Base-by-base conservation (phyloP, 2,888 invertebrate genomes). In the Ferrisia virgata region DNA sequence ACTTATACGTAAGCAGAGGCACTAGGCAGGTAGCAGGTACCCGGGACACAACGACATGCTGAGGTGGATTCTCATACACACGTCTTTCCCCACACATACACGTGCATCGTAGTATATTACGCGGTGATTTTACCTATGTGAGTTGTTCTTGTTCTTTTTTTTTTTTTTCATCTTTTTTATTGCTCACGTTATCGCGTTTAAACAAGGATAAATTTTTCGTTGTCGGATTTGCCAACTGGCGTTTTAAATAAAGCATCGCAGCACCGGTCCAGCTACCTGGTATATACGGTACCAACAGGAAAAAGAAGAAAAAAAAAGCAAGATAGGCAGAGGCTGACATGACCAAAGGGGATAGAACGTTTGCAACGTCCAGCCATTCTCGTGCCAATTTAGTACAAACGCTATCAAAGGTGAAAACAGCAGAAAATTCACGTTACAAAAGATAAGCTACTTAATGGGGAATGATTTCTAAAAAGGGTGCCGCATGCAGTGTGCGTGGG, bases 381-480 rank as follows among this genome's bases (percentile, higher is more conserved):
- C 58, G 58, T 64, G 58, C 58, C 58, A 64, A 64, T 64, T 64
- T 64, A 39, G 11, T 11, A 64, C 47, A 64, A 64, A 64, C 58
- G 58, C 58, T 64, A 64, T 64, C 58, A 64, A 64, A 64, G 58
- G 58, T 64, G 58, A 64, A 64, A 64, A 64, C 58, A 64, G 58
- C 58, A 64, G 58, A 64, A 64, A 64, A 64, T 64, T 64, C 58
- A 64, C 58, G 58, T 64, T 64, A 28, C 58, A 28, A 25, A 28
- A 64, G 58, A 64, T 64, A 64, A 64, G 58, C 58, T 64, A 64
- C 58, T 64, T 64, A 64, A 64, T 64, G 58, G 58, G 58, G 13
- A 64, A 64, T 64, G 58, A 64, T 64, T 47, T 64, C 58, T 64
- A 11, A 25, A 64, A 28, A 13, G 28, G 1, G 47, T n/a, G 47